Conservation (phyloP, 2,888 invertebrate genomes). For the Coelinius sp. region DNA sequence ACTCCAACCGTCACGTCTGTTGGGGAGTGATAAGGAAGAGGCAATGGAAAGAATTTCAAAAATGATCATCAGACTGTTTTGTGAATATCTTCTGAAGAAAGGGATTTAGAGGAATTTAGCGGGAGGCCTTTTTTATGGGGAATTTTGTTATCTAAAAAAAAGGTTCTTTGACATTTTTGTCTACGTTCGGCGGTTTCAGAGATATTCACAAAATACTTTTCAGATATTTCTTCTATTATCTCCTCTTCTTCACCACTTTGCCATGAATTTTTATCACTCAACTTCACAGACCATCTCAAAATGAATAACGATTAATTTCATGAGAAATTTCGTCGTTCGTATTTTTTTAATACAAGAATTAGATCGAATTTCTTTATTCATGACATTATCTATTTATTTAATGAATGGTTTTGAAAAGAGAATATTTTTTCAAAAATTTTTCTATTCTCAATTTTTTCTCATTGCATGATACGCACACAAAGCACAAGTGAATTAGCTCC, state of each 20-base stretch:
- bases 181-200: background rate
- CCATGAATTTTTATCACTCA: background rate
- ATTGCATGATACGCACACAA: slow-evolving; percentile 25
- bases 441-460: too few relatives aligned
- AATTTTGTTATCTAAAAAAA: background rate
- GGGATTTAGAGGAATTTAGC: background rate
- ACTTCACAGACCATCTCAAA: background rate
- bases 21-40: background rate
- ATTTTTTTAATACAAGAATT: background rate
- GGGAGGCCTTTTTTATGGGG: too few relatives aligned
- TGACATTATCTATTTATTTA: background rate
- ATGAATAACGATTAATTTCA: slow-evolving; percentile 3
- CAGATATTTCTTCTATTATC: background rate
- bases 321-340: background rate
- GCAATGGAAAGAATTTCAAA: too few relatives aligned
- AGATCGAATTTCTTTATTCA: background rate
- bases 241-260: background rate
- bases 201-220: background rate
- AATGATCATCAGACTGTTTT: too few relatives aligned
- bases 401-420: too few relatives aligned
- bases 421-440: too few relatives aligned
- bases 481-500: slow-evolving; percentile 22
- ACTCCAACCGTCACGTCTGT: background rate
- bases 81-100: background rate
- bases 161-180: background rate